phyloP scores from a whole-genome alignment of 2,888 invertebrate genomes.

The Malthinus flaveolus region DNA sequence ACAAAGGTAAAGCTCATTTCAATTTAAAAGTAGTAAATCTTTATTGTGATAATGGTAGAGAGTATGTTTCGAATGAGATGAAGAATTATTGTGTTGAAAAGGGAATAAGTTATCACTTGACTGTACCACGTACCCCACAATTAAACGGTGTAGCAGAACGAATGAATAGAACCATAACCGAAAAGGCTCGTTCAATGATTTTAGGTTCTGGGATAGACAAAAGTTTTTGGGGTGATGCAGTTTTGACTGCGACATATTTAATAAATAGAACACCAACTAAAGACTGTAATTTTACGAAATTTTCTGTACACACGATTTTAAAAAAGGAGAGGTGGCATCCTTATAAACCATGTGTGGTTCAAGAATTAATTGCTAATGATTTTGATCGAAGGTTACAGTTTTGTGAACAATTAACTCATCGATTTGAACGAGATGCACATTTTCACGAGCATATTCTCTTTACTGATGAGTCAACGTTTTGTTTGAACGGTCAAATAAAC shows the following conservation, averaged over 20 bases:
- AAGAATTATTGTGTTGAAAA: constrained; percentile 21
- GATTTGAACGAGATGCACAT: no score
- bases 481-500: no score
- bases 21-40: constrained; percentile 11
- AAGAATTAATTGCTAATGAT: no score
- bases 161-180: constrained; percentile 16
- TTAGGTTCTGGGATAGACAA: constrained; percentile 37
- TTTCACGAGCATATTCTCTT: no score
- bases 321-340: background rate
- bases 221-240: constrained; percentile 16
- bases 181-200: constrained; percentile 14
- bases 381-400: no score
- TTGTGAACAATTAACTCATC: no score
- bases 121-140: constrained; percentile 20
- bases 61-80: constrained; percentile 16
- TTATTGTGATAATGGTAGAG: constrained; percentile 24
- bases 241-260: constrained; percentile 28
- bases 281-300: background rate
- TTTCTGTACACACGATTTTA: constrained; percentile 31
- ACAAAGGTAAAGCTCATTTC: constrained; percentile 11
- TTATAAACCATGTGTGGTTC: no score
- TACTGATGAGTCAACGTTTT: no score
- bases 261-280: constrained; percentile 42
- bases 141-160: constrained; percentile 23
- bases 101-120: constrained; percentile 28